Evolutionary conservation across 2,797 vertebrate species (phyloP), one percentile per base, ranked within the genome.

Genomic region (Scolopax bukidnonensis): DNA sequence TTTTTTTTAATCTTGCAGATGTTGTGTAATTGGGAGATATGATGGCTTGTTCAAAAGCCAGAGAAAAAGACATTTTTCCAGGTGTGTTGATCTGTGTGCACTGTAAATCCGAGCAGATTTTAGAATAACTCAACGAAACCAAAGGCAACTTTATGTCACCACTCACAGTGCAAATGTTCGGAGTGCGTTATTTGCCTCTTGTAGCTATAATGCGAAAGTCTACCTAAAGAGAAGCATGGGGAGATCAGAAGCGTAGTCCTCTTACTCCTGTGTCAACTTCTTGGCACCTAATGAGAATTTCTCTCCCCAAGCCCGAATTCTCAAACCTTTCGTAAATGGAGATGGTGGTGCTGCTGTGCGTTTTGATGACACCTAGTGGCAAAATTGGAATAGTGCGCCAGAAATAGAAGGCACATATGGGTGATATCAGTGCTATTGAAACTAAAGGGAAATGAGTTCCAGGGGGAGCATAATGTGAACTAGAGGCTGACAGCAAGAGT

Each of bases 361-460:
- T 87, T 63, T 45, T 33, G 81, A 16, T 89, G 96, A 96, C 97
- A 94, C 74, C 94, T 96, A 67, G 91, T 93, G 97, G 90, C 84
- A 73, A 69, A 54, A 45, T 3, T 10, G 67, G 57, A 89, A n/a
- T 40, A 63, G 60, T 7, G 18, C 48, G 23, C 24, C 69, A 69
- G 65, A 48, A 60, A 30, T 11, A 40, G 38, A 24, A 23, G 33
- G 60, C 21, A 0, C 7, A 0, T 1, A 2, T 4, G 30, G 38
- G 20, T 28, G 24, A 36, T 17, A 27, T 1, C 28, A 11, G 0
- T 6, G 51, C 12, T 36, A 4, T 2, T 68, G 43, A 51, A 77
- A 74, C n/a, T 27, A 28, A 32, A 61, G 51, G 12, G 53, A 80
- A 89, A 74, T 47, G 30, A 82, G 48, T 47, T 86, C 75, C 65